Evolutionary conservation across 2,888 invertebrate genomes (phyloP), one percentile per base, ranked within the genome.

Genomic region (Cheilosia vernalis): DNA sequence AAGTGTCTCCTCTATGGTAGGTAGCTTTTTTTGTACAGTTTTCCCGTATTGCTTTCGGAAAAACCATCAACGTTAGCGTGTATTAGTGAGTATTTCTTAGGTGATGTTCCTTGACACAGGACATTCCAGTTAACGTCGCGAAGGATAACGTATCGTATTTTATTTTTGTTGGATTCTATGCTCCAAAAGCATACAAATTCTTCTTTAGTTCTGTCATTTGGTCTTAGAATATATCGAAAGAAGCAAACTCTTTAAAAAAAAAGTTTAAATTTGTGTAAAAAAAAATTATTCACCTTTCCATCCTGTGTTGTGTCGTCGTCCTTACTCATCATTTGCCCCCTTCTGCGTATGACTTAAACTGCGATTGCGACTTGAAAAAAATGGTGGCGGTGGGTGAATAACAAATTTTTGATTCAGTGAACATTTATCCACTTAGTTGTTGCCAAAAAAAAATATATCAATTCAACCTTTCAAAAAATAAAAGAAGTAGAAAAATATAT

Each of bases 61-160:
- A 67, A 67, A 67, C 49, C 49, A 60, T 33, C 21, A 53, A 51
- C 27, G 2, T 58, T 64, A 13, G 58, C 33, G 10, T 83, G 83
- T 78, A 40, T 77, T 60, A 6, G 83, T 85, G 61, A 9, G 51
- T 81, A 81, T 77, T 85, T 85, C 81, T 72, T 53, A 47, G 67
- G 72, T 66, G 67, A 67, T 72, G 55, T 81, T 56, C 47, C 37
- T 60, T 72, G 42, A 47, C 44, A 81, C 61, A 77, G 66, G 76
- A 77, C 77, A 85, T 77, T 81, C 72, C 67, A 81, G 76, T 85
- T 58, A 77, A 77, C 76, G 77, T 67, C 85, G 85, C 81, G 81
- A 81, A 72, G 55, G 85, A 81, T 51, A 76, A 72, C 81, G 77
- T 85, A 85, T 81, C 77, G 76, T 67, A 63, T 81, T 85, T 81